Conservation (phyloP, 2,888 invertebrate genomes). For the Eristalinus aeneus region DNA sequence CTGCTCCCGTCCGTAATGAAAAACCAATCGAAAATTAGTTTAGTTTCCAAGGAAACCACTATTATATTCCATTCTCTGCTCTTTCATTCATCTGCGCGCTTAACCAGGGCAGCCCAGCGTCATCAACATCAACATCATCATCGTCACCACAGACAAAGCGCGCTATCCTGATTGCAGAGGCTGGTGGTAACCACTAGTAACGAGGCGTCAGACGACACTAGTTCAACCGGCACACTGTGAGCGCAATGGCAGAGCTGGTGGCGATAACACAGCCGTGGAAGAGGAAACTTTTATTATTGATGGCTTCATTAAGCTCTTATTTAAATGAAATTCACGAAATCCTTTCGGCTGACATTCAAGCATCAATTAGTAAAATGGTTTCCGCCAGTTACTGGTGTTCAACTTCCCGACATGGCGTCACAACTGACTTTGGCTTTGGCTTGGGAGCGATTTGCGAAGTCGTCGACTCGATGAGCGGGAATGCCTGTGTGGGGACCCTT, state of each 20-base stretch:
- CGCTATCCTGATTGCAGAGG: not conserved
- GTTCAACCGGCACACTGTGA: constrained; percentile 65
- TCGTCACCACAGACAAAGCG: constrained; percentile 37
- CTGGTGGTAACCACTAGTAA: constrained; percentile 50
- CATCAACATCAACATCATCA: constrained; percentile 73
- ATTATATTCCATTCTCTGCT: constrained; percentile 17
- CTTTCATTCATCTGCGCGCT: constrained; percentile 29
- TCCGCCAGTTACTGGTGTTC: constrained; percentile 57
- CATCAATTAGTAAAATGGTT: constrained; percentile 71
- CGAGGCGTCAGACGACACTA: constrained; percentile 72
- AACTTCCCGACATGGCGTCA: not conserved
- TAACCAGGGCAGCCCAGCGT: constrained; percentile 51
- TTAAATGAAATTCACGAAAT: constrained; percentile 73
- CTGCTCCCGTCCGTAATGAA: not conserved
- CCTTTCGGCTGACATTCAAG: constrained; percentile 62
- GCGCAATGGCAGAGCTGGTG: constrained; percentile 60
- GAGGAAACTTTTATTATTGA: constrained; percentile 71
- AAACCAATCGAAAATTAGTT: constrained; percentile 76
- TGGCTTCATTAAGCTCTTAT: constrained; percentile 77
- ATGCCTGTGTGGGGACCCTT: constrained; percentile 44
- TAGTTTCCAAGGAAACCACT: constrained; percentile 73
- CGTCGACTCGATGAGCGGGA: constrained; percentile 42
- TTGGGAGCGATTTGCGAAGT: constrained; percentile 58
- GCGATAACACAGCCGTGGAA: constrained; percentile 58
- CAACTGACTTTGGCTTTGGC: constrained; percentile 1